A percentile compares a stretch with the other conserved stretches of the same genome.
Evolutionary conservation across 2,797 vertebrate species (phyloP).

Genomic region (Mus spretus): DNA sequence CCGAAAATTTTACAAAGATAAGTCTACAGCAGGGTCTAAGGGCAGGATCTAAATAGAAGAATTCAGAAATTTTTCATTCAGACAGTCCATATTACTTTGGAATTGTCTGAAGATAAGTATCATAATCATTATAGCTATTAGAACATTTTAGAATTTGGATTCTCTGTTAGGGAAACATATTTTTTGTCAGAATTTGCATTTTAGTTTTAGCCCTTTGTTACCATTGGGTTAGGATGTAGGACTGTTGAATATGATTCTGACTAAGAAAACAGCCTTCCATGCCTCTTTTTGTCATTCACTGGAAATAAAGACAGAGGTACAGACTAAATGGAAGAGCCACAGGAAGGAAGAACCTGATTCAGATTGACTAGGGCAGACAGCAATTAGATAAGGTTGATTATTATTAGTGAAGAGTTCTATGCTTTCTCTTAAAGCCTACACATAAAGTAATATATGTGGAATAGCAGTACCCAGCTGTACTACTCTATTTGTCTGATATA

Average conservation of each 20-base stretch:
- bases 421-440: neutral
- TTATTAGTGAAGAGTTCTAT: neutral
- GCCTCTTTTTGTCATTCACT: neutral
- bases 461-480: neutral
- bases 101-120: neutral
- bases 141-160: neutral
- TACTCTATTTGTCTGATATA: neutral
- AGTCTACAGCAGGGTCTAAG: rapidly evolving
- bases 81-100: neutral
- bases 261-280: neutral
- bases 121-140: neutral
- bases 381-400: neutral
- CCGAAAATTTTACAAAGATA: neutral
- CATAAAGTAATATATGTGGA: neutral
- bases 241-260: neutral
- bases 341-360: neutral
- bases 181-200: neutral
- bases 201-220: neutral
- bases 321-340: neutral
- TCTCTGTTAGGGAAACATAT: neutral
- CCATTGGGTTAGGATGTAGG: neutral
- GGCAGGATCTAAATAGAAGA: neutral
- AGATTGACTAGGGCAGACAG: neutral
- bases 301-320: neutral
- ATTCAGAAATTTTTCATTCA: neutral